These are phyloP conservation scores for Oeneis ivallda DNA, from an alignment of 2,888 invertebrate species.

Conservation along the genomic window DNA sequence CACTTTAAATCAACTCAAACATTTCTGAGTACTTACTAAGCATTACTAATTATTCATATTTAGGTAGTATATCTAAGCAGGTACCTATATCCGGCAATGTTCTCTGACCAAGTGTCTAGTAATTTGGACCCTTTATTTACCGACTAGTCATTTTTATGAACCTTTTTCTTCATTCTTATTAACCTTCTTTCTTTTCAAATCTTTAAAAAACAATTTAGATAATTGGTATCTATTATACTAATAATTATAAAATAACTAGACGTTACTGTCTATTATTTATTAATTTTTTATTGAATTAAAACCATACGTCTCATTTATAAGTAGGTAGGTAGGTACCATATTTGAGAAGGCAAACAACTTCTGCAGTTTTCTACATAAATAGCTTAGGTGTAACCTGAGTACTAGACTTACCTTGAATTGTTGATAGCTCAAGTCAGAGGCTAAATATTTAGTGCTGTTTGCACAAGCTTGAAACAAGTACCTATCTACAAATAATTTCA, in stretches of 20 bases:
- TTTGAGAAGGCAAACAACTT: constrained; percentile 30
- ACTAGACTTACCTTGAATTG: constrained; percentile 14
- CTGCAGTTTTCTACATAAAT: constrained; percentile 19
- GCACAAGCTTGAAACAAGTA: not conserved
- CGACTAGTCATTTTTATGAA: not conserved
- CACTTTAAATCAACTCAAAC: no score
- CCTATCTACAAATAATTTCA: no score
- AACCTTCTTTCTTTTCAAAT: no score
- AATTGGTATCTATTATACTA: no score
- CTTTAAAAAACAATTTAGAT: no score
- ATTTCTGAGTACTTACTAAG: no score
- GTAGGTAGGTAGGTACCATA: not conserved
- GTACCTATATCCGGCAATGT: no score
- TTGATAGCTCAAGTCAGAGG: not conserved
- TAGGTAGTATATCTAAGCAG: no score
- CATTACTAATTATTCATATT: no score
- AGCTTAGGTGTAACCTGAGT: constrained; percentile 15
- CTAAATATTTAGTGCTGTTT: not conserved
- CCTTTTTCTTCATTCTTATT: no score
- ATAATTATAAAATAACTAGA: no score
- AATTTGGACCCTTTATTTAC: not conserved
- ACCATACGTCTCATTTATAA: not conserved
- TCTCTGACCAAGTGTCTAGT: not conserved
- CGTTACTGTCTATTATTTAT: no score
- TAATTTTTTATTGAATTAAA: not conserved